phyloP scores from a whole-genome alignment of 2,797 vertebrate species.

The Danio tinwini region DNA sequence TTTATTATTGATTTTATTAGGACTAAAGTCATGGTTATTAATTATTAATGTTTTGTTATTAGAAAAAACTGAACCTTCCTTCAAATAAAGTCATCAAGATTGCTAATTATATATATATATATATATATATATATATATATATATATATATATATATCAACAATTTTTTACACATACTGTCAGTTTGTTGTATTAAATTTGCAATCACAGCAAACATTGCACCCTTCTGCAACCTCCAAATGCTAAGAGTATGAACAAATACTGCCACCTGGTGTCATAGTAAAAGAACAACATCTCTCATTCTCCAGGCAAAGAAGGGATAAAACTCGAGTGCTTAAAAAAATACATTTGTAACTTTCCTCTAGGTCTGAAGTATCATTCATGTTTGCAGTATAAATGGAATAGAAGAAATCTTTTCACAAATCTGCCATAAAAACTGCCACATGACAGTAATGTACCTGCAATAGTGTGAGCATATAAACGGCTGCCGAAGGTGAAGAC shows the following conservation, averaged over 20 bases:
- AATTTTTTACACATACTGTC: neutral
- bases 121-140: no score
- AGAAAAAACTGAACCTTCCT: no score
- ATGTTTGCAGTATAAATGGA: neutral
- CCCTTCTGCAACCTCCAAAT: neutral
- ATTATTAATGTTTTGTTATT: no score
- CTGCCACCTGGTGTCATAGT: slow-evolving; percentile 30
- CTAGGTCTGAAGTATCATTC: neutral
- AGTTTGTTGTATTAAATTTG: neutral
- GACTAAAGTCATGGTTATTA: no score
- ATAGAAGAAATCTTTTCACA: neutral
- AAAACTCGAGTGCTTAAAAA: neutral
- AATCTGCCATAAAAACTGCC: neutral
- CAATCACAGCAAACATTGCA: neutral
- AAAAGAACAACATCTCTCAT: neutral
- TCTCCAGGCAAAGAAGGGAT: neutral
- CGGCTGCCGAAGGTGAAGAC: slow-evolving; percentile 98
- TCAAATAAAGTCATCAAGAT: no score
- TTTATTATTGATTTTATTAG: no score
- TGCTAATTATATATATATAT: no score
- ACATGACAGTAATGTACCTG: slow-evolving; percentile 77
- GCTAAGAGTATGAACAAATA: slow-evolving; percentile 11
- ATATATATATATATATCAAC: no score
- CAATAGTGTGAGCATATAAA: slow-evolving; percentile 96
- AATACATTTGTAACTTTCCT: neutral